A percentile compares a stretch with the other conserved stretches of the same genome.
Conservation (phyloP, 2,888 invertebrate genomes). For the Eueremaeus valkanovi region DNA sequence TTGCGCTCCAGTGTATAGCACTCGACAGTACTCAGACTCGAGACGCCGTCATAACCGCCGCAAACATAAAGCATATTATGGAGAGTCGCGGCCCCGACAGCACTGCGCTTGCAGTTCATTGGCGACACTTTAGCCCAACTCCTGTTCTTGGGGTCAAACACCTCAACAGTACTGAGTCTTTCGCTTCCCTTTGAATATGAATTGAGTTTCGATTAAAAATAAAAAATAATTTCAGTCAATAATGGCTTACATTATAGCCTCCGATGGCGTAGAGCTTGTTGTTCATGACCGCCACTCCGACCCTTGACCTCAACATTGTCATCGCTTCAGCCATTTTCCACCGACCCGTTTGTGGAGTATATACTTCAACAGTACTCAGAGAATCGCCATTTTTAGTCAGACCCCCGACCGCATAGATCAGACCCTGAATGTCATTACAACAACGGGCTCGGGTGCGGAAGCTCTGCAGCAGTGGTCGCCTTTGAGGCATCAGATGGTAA, state of each 20-base stretch:
- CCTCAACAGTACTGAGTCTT: slow-evolving; percentile 75
- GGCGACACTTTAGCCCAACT: slow-evolving; percentile 66
- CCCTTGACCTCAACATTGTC: slow-evolving; percentile 74
- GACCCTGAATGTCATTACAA: slow-evolving; percentile 65
- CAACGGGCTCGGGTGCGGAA: slow-evolving; percentile 71
- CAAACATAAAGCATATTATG: slow-evolving; percentile 76
- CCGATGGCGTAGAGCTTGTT: slow-evolving; percentile 61
- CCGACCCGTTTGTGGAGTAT: slow-evolving; percentile 64
- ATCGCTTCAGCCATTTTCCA: slow-evolving; percentile 77
- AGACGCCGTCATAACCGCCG: slow-evolving; percentile 78
- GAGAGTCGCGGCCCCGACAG: slow-evolving; percentile 73
- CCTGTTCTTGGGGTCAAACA: slow-evolving; percentile 68
- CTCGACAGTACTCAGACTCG: slow-evolving; percentile 75
- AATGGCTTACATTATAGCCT: slow-evolving; percentile 40
- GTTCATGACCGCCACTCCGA: slow-evolving; percentile 77
- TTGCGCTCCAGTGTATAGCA: slow-evolving; percentile 70
- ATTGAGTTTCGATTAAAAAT: no score
- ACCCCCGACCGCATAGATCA: slow-evolving; percentile 81
- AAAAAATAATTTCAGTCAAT: no score
- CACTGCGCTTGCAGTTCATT: slow-evolving; percentile 68
- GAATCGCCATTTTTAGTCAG: slow-evolving; percentile 74
- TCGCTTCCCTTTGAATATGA: no score
- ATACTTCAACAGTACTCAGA: slow-evolving; percentile 75
- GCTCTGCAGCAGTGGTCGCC: slow-evolving; percentile 69
- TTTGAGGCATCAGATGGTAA: slow-evolving; percentile 79